phyloP scores from a whole-genome alignment of 1,140 invertebrate genomes.

The Drosophila willistoni region DNA sequence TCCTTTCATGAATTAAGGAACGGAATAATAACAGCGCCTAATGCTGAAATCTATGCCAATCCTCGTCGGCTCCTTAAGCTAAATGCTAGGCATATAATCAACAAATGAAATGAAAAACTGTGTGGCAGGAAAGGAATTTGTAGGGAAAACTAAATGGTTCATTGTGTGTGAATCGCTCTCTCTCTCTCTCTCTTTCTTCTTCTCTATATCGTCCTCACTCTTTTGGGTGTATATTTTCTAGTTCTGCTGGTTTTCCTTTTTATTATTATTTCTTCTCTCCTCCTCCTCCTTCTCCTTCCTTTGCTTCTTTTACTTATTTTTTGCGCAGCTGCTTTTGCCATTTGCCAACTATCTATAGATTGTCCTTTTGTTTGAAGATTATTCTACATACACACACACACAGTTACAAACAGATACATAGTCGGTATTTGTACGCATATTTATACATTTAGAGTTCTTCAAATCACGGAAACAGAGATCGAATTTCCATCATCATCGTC shows the following conservation, averaged over 20 bases:
- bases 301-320: constrained; percentile 12
- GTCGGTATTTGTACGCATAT: not conserved
- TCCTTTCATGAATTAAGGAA: constrained; percentile 5
- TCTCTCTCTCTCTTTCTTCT: not conserved
- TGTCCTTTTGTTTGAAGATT: constrained; percentile 38
- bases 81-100: constrained; percentile 10
- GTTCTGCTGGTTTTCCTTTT: constrained; percentile 12
- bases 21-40: constrained; percentile 19
- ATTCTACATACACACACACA: constrained; percentile 24
- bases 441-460: constrained; percentile 9
- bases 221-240: constrained; percentile 6
- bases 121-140: constrained; percentile 22
- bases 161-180: constrained; percentile 12
- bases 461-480: constrained; percentile 17
- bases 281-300: not conserved
- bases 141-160: constrained; percentile 24
- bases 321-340: constrained; percentile 23
- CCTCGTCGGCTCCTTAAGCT: constrained; percentile 14
- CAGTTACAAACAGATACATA: not conserved
- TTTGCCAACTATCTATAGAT: constrained; percentile 27
- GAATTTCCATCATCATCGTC: constrained; percentile 10
- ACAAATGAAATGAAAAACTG: constrained; percentile 16
- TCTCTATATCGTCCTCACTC: not conserved
- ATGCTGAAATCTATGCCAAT: constrained; percentile 24
- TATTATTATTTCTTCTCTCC: constrained; percentile 8